A percentile compares a stretch with the other conserved stretches of the same genome.
Evolutionary conservation across 2,113 vertebrate genomes (phyloP).

Genomic region (Python bivittatus): DNA sequence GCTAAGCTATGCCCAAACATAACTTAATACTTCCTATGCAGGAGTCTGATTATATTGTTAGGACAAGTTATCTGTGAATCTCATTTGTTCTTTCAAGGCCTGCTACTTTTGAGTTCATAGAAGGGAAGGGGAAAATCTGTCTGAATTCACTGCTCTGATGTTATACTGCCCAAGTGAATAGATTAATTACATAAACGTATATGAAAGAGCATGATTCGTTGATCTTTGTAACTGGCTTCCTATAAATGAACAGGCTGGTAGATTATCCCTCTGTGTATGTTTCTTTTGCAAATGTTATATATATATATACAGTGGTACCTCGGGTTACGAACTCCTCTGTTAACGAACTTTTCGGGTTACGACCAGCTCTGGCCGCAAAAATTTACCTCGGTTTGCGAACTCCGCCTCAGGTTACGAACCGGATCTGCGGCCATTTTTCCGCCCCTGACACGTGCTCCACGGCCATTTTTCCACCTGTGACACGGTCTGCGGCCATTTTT

Average conservation of each 20-base stretch:
- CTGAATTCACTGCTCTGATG: neutral
- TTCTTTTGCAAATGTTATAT: neutral
- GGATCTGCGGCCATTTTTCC: too few relatives aligned
- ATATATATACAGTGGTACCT: too few relatives aligned
- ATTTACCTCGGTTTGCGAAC: too few relatives aligned
- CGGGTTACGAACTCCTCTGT: too few relatives aligned
- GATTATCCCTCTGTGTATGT: neutral
- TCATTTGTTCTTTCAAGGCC: neutral
- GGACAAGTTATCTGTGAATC: constrained; percentile 34
- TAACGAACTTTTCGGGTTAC: too few relatives aligned
- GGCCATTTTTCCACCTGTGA: too few relatives aligned
- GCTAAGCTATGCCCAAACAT: too few relatives aligned
- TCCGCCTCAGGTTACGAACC: too few relatives aligned
- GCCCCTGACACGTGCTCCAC: too few relatives aligned
- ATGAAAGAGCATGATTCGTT: neutral
- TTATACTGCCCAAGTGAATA: neutral
- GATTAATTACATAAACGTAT: neutral
- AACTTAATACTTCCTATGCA: too few relatives aligned
- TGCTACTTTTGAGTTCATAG: neutral
- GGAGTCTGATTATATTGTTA: neutral
- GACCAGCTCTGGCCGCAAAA: too few relatives aligned
- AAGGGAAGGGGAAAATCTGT: neutral
- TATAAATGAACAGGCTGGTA: neutral
- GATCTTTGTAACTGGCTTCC: neutral
- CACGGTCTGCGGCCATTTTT: too few relatives aligned